Evolutionary conservation across 2,113 vertebrate genomes (phyloP).

Genomic region (Hemicordylus capensis): DNA sequence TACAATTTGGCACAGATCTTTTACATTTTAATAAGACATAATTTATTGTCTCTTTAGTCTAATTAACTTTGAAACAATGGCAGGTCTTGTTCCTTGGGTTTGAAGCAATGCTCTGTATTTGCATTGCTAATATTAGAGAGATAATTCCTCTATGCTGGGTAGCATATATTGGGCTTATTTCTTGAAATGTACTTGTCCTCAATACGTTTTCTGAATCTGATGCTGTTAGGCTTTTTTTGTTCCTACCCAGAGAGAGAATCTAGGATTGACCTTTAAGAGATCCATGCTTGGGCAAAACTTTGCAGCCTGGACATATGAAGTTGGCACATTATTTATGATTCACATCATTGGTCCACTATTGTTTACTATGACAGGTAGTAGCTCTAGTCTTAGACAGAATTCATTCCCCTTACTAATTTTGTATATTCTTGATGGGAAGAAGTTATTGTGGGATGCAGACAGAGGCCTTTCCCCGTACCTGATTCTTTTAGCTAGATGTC

Average conservation of each 20-base stretch:
- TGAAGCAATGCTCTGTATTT: slow-evolving; percentile 67
- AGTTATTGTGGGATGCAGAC: too few species aligned
- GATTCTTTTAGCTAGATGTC: too few species aligned
- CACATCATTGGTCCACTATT: too few species aligned
- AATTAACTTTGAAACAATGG: slow-evolving; percentile 80
- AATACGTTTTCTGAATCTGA: neutral
- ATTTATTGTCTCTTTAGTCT: slow-evolving; percentile 82
- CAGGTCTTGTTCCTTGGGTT: slow-evolving; percentile 71
- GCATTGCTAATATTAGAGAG: slow-evolving; percentile 75
- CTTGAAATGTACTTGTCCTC: neutral
- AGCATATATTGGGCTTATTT: neutral
- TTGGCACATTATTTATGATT: too few species aligned
- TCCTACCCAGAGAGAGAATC: neutral
- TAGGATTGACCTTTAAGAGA: neutral
- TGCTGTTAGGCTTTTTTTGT: neutral
- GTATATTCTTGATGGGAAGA: too few species aligned
- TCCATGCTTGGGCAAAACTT: too few species aligned
- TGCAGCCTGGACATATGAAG: too few species aligned
- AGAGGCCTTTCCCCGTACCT: too few species aligned
- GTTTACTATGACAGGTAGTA: too few species aligned
- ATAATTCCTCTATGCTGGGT: slow-evolving; percentile 47
- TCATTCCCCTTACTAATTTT: too few species aligned
- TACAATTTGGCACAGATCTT: slow-evolving; percentile 81
- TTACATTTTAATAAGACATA: slow-evolving; percentile 80
- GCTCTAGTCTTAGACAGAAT: too few species aligned